Conservation (phyloP, 2,888 invertebrate species). For the Melolontha melolontha region DNA sequence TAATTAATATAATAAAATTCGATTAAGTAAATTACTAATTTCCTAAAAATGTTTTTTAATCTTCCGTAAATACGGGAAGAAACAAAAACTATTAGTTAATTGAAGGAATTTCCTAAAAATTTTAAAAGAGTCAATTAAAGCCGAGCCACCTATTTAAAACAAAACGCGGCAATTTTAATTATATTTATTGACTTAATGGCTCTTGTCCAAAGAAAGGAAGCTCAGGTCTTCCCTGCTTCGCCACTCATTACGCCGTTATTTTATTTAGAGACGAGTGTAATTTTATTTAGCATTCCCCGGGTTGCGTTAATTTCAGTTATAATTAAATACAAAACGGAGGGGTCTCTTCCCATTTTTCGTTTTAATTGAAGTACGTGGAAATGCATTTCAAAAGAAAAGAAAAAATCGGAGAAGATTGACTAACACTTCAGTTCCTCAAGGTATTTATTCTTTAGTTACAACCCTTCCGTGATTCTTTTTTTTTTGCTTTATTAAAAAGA, state of each 20-base stretch:
- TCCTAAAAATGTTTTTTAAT: too few relatives aligned
- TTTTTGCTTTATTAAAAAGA: slow-evolving; percentile 43
- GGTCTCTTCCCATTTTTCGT: slow-evolving; percentile 44
- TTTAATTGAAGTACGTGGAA: slow-evolving; percentile 52
- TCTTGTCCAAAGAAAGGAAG: slow-evolving; percentile 28
- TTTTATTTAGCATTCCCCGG: slow-evolving; percentile 53
- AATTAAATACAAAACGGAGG: slow-evolving; percentile 55
- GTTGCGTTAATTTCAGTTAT: slow-evolving; percentile 54
- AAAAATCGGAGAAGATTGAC: slow-evolving; percentile 42
- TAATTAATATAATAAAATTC: too few relatives aligned
- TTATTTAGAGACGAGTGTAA: slow-evolving; percentile 53
- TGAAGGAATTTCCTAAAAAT: slow-evolving; percentile 27
- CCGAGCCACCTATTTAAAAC: slow-evolving; percentile 37
- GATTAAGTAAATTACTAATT: too few relatives aligned
- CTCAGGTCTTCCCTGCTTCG: slow-evolving; percentile 7
- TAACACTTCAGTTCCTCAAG: slow-evolving; percentile 40
- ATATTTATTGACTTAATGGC: slow-evolving; percentile 38
- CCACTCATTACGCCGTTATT: slow-evolving; percentile 42
- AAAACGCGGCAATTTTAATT: slow-evolving; percentile 35
- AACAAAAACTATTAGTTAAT: slow-evolving; percentile 32
- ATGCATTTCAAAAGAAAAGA: slow-evolving; percentile 48
- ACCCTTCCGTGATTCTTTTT: slow-evolving; percentile 41
- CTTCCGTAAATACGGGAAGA: background rate
- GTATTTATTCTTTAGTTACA: slow-evolving; percentile 42
- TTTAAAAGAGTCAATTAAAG: slow-evolving; percentile 28